Base-by-base conservation (phyloP, 2,113 vertebrate genomes). In the Rana temporaria region DNA sequence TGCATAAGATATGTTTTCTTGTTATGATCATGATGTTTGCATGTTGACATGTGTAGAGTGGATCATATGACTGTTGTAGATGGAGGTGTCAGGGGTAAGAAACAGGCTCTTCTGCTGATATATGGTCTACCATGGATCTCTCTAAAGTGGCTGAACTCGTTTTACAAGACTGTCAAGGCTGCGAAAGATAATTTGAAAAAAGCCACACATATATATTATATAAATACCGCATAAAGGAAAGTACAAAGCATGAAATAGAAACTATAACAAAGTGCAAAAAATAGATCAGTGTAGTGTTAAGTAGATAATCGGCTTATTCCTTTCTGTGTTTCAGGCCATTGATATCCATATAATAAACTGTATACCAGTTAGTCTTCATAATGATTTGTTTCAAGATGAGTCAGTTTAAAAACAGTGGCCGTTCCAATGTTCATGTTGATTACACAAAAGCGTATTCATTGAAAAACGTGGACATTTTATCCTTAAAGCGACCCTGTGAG, bases 121-220 rank as follows among this genome's bases (percentile, higher is more conserved):
- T 53, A 32, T 24, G 63, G 52, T 57, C 77, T 64, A 17, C 22
- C 15, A 9, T 67, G 5, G 34, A 67, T 56, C 53, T 76, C 14
- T 6, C 42, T 86, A 30, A 90, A 91, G 89, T 68, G 84, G 32
- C 90, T 86, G 78, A 88, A 92, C 93, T 89, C 92, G 94, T 94
- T 93, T 90, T 86, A 87, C 90, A 86, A 89, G 91, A 90, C 73
- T 86, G 90, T 90, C 89, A 88, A 90, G 90, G 87, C 90, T 77
- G 90, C 89, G 81, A 78, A 86, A 85, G 83, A 84, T 38, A n/a
- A 69, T 88, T 82, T 84, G 17, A 76, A 84, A 73, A 84, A 90
- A 85, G 77, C 85, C 74, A 30, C 60, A 77, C 74, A 83, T 69
- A 34, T 64, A 48, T 48, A 48, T 12, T 48, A 12, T 48, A 48